Evolutionary conservation across 2,113 vertebrate genomes (phyloP), one percentile per base, ranked within the genome.

Genomic region (Chiloscyllium plagiosum): DNA sequence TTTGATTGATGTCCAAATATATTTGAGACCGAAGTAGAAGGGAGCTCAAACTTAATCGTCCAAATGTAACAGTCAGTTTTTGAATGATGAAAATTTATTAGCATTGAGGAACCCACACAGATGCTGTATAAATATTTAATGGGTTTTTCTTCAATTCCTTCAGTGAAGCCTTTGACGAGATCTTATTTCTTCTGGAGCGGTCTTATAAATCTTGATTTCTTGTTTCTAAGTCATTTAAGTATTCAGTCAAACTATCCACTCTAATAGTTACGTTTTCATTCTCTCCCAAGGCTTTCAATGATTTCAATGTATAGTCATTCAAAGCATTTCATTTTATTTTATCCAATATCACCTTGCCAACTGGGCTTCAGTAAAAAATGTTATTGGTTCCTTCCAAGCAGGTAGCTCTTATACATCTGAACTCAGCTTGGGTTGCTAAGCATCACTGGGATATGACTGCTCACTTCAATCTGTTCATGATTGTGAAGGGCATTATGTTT

Each of bases 131-230:
- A 83, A 92, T 66, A 92, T 92, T 92, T 92, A 17, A 65, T n/a
- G 22, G 33, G 37, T 15, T 47, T 19, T 19, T 47, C 37, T 83
- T 42, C 80, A 90, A 61, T 90, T 90, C 87, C 29, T 90, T 13
- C 52, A 61, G 12, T 26, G 22, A 90, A 90, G 29, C 8, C 12
- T 90, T 61, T 33, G 56, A 90, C 33, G 3, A 70, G 26, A 42
- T 68, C 47, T 94, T 61, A 90, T 61, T 90, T 47, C 20, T 68
- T 66, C 66, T 1, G 3, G 92, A 94, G 65, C 22, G 5, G 61
- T 15, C 37, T 94, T 69, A 20, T 47, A 69, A 94, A 95, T 95
- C 65, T 95, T 95, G 20, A 95, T 95, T 72, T 95, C 42, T 47
- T 72, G 22, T 24, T 72, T 29, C 92, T 37, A 26, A 42, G 20